These are phyloP conservation scores for Lasioglossum vierecki DNA, from an alignment of 2,888 invertebrate species.

Conservation along the genomic window DNA sequence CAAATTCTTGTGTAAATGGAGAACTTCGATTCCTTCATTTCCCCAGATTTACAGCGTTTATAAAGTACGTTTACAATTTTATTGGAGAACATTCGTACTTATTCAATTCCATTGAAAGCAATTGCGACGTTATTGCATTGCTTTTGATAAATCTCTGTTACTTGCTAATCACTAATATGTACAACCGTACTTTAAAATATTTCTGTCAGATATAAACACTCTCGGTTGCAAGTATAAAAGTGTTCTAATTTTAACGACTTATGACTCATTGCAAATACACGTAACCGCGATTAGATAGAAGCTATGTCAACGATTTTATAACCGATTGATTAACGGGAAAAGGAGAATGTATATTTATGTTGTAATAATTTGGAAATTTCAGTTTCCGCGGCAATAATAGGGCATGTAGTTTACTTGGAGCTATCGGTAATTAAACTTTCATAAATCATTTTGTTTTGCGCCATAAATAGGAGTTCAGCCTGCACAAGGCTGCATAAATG, in stretches of 20 bases:
- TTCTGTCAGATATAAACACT: not conserved
- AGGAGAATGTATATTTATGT: not conserved
- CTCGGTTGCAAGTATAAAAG: not conserved
- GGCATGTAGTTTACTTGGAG: not conserved
- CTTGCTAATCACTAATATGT: not conserved
- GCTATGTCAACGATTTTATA: not conserved
- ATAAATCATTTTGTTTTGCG: not conserved
- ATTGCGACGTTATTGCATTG: not conserved
- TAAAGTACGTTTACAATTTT: not conserved
- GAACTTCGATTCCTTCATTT: not conserved
- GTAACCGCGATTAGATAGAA: not conserved
- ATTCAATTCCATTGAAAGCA: not conserved
- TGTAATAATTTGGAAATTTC: not conserved
- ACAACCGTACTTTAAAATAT: not conserved
- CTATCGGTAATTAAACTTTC: not conserved
- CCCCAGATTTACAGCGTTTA: not conserved
- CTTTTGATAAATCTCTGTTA: not conserved
- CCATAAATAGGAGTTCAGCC: not conserved
- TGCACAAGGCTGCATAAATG: not conserved
- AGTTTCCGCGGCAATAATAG: not conserved
- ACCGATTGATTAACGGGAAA: not conserved
- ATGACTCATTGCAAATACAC: not conserved
- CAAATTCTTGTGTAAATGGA: not conserved
- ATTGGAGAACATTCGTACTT: not conserved
- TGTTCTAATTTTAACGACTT: not conserved